These are phyloP conservation scores for Bibio marci DNA, from an alignment of 2,888 invertebrate genomes.

Conservation along the genomic window DNA sequence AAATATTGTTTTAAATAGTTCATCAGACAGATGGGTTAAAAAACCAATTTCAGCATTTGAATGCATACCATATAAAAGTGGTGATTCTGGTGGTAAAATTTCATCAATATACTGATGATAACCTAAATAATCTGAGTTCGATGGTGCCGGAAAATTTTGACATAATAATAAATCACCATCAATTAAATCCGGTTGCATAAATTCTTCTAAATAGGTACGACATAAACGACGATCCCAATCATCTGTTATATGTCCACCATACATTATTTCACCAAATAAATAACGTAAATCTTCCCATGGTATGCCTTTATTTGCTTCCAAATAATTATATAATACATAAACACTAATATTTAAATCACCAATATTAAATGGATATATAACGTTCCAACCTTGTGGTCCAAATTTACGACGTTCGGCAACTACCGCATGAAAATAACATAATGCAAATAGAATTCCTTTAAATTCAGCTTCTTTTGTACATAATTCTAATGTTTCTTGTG, in stretches of 20 bases:
- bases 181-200: conserved; percentile 69
- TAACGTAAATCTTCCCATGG: conserved; percentile 93
- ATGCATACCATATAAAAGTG: conserved; percentile 80
- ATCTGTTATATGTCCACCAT: conserved; percentile 93
- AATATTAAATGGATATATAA: conserved; percentile 60
- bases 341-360: conserved; percentile 86
- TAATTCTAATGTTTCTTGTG: conserved; percentile 79
- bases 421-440: conserved; percentile 93
- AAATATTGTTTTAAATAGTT: conserved; percentile 65
- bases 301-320: conserved; percentile 75
- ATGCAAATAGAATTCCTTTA: conserved; percentile 72
- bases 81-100: conserved; percentile 73
- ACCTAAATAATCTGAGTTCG: conserved; percentile 71
- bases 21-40: conserved; percentile 69
- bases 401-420: conserved; percentile 86
- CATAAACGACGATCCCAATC: conserved; percentile 90
- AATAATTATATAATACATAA: conserved; percentile 77
- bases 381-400: conserved; percentile 88
- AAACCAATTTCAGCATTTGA: conserved; percentile 94
- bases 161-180: conserved; percentile 76
- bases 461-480: conserved; percentile 89
- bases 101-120: conserved; percentile 83
- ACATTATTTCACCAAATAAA: conserved; percentile 94
- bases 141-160: conserved; percentile 71
- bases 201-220: conserved; percentile 68